phyloP scores from a whole-genome alignment of 2,113 vertebrate species.

The Platysternon megacephalum region DNA sequence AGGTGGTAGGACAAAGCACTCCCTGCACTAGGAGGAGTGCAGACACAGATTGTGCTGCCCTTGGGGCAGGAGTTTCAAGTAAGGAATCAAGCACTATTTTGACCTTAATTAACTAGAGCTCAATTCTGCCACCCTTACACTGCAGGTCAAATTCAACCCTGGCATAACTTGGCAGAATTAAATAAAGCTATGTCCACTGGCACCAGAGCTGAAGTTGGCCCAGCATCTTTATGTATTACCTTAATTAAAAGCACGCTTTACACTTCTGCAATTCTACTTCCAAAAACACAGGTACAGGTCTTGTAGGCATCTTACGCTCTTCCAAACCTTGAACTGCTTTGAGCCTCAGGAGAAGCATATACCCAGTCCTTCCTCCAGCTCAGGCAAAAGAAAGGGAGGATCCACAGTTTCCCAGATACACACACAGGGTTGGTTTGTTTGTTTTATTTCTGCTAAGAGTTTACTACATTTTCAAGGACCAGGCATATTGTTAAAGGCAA shows the following conservation, averaged over 20 bases:
- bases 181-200: neutral
- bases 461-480: slow-evolving; percentile 6
- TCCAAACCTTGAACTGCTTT: neutral
- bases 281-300: accelerated
- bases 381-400: slow-evolving; percentile 5
- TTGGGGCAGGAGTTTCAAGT: neutral
- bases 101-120: neutral
- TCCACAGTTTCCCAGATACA: neutral
- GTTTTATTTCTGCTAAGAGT: slow-evolving; percentile 9
- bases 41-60: neutral
- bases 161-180: neutral
- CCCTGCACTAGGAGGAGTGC: neutral
- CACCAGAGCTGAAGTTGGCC: neutral
- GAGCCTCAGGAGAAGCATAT: neutral
- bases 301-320: neutral
- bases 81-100: neutral
- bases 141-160: neutral
- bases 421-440: neutral
- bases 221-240: accelerated
- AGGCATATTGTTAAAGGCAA: slow-evolving; percentile 6
- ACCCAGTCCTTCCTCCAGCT: neutral
- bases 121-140: neutral
- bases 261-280: neutral
- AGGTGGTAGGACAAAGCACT: neutral
- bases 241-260: neutral